Conservation (phyloP, 2,113 vertebrate species). For the Menura novaehollandiae region DNA sequence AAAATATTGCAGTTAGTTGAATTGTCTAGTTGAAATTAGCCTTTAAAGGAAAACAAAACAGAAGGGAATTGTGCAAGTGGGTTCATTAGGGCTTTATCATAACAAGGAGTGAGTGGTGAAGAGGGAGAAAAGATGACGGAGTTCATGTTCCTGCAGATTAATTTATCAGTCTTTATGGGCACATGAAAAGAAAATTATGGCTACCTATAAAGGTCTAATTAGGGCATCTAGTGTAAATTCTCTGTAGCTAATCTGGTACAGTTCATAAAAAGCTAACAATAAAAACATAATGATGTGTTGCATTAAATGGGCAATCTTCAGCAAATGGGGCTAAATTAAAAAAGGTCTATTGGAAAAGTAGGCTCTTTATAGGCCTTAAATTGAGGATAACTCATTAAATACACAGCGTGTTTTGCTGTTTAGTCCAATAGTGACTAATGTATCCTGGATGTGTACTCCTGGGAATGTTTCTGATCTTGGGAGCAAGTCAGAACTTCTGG, state of each 20-base stretch:
- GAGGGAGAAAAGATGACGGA: conserved; percentile 38
- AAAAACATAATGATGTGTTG: conserved; percentile 67
- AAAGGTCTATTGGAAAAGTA: conserved; percentile 52
- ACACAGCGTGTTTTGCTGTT: not conserved
- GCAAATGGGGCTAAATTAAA: conserved; percentile 55
- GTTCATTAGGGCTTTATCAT: conserved; percentile 59
- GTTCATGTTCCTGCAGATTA: conserved; percentile 50
- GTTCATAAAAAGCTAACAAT: conserved; percentile 63
- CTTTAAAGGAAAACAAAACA: conserved; percentile 76
- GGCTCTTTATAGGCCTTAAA: conserved; percentile 50
- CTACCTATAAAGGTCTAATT: conserved; percentile 65
- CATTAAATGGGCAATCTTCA: conserved; percentile 65
- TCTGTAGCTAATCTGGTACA: conserved; percentile 55
- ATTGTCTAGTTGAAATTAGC: conserved; percentile 71
- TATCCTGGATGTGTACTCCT: not conserved
- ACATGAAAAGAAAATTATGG: conserved; percentile 62
- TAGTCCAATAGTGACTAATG: conserved; percentile 1
- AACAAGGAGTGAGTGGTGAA: conserved; percentile 7
- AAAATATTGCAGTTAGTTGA: conserved; percentile 73
- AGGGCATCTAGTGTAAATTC: conserved; percentile 38
- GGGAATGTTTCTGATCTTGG: not conserved
- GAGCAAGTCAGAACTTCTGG: not conserved
- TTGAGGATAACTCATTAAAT: conserved; percentile 61
- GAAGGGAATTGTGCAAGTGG: conserved; percentile 66
- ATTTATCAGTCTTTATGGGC: conserved; percentile 63